These are phyloP conservation scores for Paratilapia polleni DNA, from an alignment of 2,113 vertebrate species.

Conservation along the genomic window DNA sequence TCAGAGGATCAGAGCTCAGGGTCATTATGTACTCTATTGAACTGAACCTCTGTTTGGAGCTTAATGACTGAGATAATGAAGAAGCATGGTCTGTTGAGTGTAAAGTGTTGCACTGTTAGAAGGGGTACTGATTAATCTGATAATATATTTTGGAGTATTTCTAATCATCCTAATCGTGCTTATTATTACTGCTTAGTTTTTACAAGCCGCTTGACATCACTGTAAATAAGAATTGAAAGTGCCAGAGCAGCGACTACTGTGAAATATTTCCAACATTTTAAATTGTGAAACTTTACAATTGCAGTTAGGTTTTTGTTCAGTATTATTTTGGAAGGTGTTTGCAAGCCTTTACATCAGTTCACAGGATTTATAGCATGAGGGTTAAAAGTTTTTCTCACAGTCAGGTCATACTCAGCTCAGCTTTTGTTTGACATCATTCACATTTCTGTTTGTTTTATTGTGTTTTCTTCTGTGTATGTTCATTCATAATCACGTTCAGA, in stretches of 20 bases:
- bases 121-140: neutral
- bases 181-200: neutral
- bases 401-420: neutral
- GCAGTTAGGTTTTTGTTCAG: neutral
- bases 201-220: neutral
- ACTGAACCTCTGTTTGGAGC: constrained; percentile 20
- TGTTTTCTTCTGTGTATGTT: constrained; percentile 20
- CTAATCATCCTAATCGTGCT: neutral
- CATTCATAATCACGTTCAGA: constrained; percentile 75
- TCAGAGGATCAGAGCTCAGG: constrained; percentile 40
- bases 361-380: neutral
- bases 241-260: neutral
- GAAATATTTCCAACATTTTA: neutral
- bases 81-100: neutral
- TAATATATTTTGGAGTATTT: constrained; percentile 27
- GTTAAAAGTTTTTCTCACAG: neutral
- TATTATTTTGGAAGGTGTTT: no score
- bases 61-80: constrained; percentile 32
- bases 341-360: no score
- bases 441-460: constrained; percentile 23
- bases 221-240: neutral
- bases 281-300: neutral
- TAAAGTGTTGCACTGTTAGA: neutral
- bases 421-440: neutral
- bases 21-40: constrained; percentile 24